These are phyloP conservation scores for Amazona finschi DNA, from an alignment of 2,797 vertebrate genomes.

Conservation along the genomic window DNA sequence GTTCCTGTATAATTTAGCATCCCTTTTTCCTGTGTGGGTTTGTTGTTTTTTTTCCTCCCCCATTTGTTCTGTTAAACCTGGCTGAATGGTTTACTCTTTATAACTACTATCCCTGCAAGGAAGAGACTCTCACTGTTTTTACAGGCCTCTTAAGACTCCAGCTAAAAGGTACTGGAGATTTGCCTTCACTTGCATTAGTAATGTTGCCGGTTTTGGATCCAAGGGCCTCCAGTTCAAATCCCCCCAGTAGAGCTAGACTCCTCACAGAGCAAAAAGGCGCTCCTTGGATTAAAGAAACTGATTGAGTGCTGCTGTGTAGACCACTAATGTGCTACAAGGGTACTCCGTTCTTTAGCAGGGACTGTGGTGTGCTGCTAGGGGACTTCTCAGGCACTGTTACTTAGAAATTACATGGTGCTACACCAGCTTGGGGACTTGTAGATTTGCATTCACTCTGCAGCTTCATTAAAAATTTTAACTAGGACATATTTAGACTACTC, in stretches of 20 bases:
- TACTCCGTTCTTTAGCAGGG: background rate
- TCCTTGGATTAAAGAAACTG: background rate
- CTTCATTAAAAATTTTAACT: constrained; percentile 67
- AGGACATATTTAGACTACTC: constrained; percentile 63
- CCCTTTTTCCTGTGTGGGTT: constrained; percentile 13
- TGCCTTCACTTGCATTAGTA: background rate
- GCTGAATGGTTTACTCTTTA: background rate
- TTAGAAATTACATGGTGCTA: constrained; percentile 38
- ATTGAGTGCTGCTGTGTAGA: background rate
- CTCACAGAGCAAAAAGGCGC: background rate
- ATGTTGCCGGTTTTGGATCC: background rate
- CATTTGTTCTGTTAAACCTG: background rate
- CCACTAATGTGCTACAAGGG: background rate
- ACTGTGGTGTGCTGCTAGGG: background rate
- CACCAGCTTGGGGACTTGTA: constrained; percentile 53
- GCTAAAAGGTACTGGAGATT: constrained; percentile 20
- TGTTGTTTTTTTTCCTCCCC: background rate
- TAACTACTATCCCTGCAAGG: background rate
- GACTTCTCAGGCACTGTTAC: background rate
- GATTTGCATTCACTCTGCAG: constrained; percentile 61
- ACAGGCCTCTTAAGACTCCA: background rate
- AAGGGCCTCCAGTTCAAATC: background rate
- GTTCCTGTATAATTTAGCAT: constrained; percentile 38
- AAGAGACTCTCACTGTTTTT: background rate
- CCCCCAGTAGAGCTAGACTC: background rate